Evolutionary conservation across 1,140 invertebrate species (phyloP).

Genomic region (Phortica variegata): DNA sequence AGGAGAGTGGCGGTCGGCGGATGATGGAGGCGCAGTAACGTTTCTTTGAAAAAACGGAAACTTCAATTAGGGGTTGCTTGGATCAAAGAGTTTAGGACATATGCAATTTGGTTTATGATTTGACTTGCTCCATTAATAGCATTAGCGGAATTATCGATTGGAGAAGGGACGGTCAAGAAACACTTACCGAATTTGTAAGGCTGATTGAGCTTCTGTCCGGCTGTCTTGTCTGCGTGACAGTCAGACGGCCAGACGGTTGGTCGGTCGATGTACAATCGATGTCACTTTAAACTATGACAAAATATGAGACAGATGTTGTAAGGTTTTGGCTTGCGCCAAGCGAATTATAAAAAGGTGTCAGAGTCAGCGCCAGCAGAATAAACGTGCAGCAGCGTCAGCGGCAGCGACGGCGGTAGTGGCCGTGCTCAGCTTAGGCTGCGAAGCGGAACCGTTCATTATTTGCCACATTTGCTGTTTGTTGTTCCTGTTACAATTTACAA

Average conservation of each 20-base stretch:
- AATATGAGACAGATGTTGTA: slow-evolving; percentile 51
- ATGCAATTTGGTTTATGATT: too few species aligned
- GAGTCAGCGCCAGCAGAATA: slow-evolving; percentile 25
- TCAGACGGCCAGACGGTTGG: too few species aligned
- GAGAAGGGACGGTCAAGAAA: slow-evolving; percentile 5
- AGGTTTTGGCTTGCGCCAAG: slow-evolving; percentile 45
- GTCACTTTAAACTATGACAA: slow-evolving; percentile 46
- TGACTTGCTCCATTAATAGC: too few species aligned
- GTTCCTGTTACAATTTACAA: slow-evolving; percentile 45
- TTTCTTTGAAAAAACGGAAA: too few species aligned
- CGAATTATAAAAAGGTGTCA: slow-evolving; percentile 42
- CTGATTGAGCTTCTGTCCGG: slow-evolving; percentile 12
- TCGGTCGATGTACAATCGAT: slow-evolving; percentile 12
- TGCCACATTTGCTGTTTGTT: slow-evolving; percentile 39
- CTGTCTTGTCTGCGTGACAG: too few species aligned
- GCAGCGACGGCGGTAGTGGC: slow-evolving; percentile 13
- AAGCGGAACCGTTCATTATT: slow-evolving; percentile 33
- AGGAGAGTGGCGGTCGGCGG: too few species aligned
- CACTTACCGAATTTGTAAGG: slow-evolving; percentile 48
- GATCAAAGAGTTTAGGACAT: too few species aligned
- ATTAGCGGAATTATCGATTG: too few species aligned
- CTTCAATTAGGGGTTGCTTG: too few species aligned
- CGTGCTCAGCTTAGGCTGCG: slow-evolving; percentile 40
- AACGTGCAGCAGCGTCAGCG: slow-evolving; percentile 11
- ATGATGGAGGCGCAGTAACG: too few species aligned